phyloP scores from a whole-genome alignment of 2,113 vertebrate genomes.

The Rhabdornis inornatus region DNA sequence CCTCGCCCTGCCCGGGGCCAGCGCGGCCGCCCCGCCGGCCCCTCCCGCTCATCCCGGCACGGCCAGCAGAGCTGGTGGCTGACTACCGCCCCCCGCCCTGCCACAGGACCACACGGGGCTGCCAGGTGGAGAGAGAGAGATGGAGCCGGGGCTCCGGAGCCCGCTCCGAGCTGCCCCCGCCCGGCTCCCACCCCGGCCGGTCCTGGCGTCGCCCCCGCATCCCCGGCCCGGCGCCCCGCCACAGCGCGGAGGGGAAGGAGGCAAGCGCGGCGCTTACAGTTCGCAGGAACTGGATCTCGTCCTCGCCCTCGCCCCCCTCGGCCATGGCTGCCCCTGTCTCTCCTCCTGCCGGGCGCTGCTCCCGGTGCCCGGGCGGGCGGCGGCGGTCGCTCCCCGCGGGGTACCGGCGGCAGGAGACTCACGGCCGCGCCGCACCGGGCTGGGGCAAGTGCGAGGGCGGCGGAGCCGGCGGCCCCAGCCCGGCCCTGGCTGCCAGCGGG shows the following conservation, averaged over 20 bases:
- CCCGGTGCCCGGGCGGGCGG: not conserved
- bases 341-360: not conserved
- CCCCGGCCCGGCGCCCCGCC: not conserved
- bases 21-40: not conserved
- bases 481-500: not conserved
- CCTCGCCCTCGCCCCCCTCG: conserved; percentile 86
- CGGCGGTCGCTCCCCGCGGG: not conserved
- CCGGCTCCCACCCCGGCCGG: not conserved
- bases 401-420: not conserved
- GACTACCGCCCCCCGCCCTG: not conserved
- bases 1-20: too few species aligned
- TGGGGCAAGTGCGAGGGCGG: not conserved
- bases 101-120: too few species aligned
- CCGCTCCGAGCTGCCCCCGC: not conserved
- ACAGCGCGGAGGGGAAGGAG: not conserved
- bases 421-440: conserved; percentile 6
- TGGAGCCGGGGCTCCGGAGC: not conserved
- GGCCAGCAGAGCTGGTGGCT: not conserved
- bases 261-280: conserved; percentile 78
- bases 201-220: not conserved
- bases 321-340: conserved; percentile 77
- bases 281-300: conserved; percentile 89
- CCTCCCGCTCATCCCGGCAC: not conserved
- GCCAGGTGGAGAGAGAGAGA: not conserved
- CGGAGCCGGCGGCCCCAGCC: not conserved